Evolutionary conservation across 2,797 vertebrate genomes (phyloP), one percentile per base, ranked within the genome.

Genomic region (Chelidonichthys spinosus): DNA sequence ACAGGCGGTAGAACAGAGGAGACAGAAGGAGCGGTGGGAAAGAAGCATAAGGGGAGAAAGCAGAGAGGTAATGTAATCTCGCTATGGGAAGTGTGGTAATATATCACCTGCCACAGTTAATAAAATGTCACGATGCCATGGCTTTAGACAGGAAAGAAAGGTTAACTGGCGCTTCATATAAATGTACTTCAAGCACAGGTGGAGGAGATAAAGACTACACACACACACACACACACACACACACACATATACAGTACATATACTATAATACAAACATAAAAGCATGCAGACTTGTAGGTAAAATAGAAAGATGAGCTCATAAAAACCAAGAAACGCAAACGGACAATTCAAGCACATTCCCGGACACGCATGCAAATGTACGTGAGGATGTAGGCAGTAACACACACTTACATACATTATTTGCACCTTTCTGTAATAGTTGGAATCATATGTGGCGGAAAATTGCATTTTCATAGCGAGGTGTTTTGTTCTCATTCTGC

Each of bases 31-130:
- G 40, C 39, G 55, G 61, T 67, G 61, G 67, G 67, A 63, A 76
- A 69, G 56, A 76, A 62, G 64, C 79, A 76, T 72, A 77, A 70
- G 59, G 39, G 47, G 53, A 80, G 81, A 81, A 74, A 66, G 70
- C 64, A 70, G 61, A 72, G 73, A 71, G 81, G 77, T 83, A 92
- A 93, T 90, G 88, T 85, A 90, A 92, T 93, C 89, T 82, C 75
- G 84, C 75, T 54, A 82, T 79, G 88, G 85, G 78, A 89, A 85
- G 84, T 86, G 89, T 83, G 87, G 88, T 91, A 92, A 93, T 93
- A 90, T 85, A 93, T 93, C 91, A 92, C 85, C 87, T 92, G 92
- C 90, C 92, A 91, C 81, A 81, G 90, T 88, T 92, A 91, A 93
- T 93, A 92, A 92, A 92, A 92, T 90, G 82, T 87, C 85, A 89